These are phyloP conservation scores for Heliocidaris erythrogramma DNA, from an alignment of 35 echinoderm and acorn worm species.

Conservation along the genomic window DNA sequence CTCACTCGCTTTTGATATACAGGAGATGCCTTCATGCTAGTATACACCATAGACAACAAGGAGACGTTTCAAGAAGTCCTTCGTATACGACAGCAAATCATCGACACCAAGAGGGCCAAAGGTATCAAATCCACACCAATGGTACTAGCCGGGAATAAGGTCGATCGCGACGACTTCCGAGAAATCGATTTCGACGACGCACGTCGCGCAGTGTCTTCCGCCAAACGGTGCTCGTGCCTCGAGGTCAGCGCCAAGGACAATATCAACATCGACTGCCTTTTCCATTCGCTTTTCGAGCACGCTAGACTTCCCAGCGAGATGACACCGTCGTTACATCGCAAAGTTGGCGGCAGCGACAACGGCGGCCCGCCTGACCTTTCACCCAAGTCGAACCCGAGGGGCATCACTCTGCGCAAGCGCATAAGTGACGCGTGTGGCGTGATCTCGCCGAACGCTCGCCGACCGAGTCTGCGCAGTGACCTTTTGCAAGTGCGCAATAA, in stretches of 20 bases:
- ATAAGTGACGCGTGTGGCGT: conserved; percentile 93
- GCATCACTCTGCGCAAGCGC: conserved; percentile 69
- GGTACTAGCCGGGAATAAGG: conserved; percentile 93
- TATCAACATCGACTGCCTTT: conserved; percentile 77
- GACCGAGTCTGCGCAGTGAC: conserved; percentile 96
- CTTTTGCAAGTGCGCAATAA: conserved; percentile 80
- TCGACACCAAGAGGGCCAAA: conserved; percentile 76
- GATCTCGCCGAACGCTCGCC: conserved; percentile 81
- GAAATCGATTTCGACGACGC: conserved; percentile 82
- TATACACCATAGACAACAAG: conserved; percentile 85
- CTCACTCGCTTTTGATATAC: neutral
- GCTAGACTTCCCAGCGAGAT: conserved; percentile 88
- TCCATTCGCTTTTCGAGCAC: conserved; percentile 83
- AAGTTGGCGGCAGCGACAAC: conserved; percentile 47
- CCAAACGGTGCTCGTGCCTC: conserved; percentile 73
- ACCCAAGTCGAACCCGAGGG: conserved; percentile 54
- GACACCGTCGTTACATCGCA: conserved; percentile 82
- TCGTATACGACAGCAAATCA: conserved; percentile 78
- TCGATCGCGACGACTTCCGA: conserved; percentile 58
- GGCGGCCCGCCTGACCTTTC: conserved; percentile 56
- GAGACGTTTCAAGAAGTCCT: conserved; percentile 88
- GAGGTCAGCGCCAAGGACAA: conserved; percentile 81
- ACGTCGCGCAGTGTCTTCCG: conserved; percentile 67
- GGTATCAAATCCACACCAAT: conserved; percentile 80
- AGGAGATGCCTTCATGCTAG: conserved; percentile 89